A percentile compares a stretch with the other conserved stretches of the same genome.
Conservation (phyloP, 2,797 vertebrate genomes). For the Triplophysa bombifrons region DNA sequence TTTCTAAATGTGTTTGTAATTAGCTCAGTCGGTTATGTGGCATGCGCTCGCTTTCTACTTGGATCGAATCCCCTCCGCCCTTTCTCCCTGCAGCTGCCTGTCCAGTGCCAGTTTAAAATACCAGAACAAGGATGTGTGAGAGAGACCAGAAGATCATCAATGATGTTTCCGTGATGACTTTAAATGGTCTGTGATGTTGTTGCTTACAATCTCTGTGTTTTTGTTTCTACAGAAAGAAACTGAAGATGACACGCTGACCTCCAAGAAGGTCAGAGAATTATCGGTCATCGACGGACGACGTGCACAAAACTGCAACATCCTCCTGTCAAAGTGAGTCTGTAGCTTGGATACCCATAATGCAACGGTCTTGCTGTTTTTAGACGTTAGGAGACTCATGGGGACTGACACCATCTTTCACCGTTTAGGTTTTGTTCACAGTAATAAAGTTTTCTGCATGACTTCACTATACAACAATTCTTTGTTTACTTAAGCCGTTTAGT, state of each 20-base stretch:
- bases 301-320: constrained; percentile 95
- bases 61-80: not conserved
- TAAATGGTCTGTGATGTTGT: no score
- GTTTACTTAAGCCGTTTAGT: constrained; percentile 44
- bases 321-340: constrained; percentile 87
- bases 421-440: constrained; percentile 26
- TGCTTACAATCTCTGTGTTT: not conserved
- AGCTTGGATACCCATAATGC: not conserved
- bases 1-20: constrained; percentile 54
- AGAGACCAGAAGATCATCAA: no score
- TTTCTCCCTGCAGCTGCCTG: constrained; percentile 22
- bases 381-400: not conserved
- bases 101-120: not conserved
- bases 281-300: constrained; percentile 92
- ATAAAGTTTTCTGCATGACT: constrained; percentile 42
- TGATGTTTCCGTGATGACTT: no score
- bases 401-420: constrained; percentile 14
- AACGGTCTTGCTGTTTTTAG: not conserved
- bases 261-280: constrained; percentile 89
- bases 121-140: not conserved
- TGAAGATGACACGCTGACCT: constrained; percentile 81
- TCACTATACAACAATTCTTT: constrained; percentile 49
- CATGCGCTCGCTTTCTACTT: constrained; percentile 43
- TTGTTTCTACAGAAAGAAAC: constrained; percentile 78
- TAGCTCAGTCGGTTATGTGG: constrained; percentile 45